Percentiles rank a stretch among this genome's conserved stretches.
Evolutionary conservation across 2,797 vertebrate genomes (phyloP).

Genomic region (Pterois miles): DNA sequence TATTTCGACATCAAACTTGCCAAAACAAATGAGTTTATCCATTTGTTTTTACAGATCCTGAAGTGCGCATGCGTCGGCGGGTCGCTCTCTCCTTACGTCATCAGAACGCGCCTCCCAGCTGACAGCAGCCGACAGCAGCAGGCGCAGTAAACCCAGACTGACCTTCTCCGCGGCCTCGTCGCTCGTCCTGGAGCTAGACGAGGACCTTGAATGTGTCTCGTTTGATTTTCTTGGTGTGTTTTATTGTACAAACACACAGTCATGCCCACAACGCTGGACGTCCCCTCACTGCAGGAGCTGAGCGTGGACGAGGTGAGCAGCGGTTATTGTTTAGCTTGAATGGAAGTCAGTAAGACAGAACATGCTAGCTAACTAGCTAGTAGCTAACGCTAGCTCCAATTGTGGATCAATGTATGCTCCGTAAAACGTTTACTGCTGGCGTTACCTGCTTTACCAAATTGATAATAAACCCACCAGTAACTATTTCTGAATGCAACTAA

Average conservation of each 20-base stretch:
- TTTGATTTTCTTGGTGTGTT: slow-evolving; percentile 22
- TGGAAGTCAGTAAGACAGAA: neutral
- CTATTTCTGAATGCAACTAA: neutral
- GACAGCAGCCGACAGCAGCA: slow-evolving; percentile 39
- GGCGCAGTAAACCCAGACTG: slow-evolving; percentile 62
- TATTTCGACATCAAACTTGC: neutral
- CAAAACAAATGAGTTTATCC: neutral
- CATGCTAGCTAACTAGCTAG: slow-evolving; percentile 43
- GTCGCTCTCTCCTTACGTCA: slow-evolving; percentile 37
- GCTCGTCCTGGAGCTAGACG: slow-evolving; percentile 68
- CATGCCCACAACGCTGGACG: slow-evolving; percentile 85
- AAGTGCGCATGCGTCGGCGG: slow-evolving; percentile 10
- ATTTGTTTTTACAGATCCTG: neutral
- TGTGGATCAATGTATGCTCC: neutral
- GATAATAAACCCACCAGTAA: neutral
- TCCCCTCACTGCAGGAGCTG: slow-evolving; percentile 89
- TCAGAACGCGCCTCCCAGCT: slow-evolving; percentile 45
- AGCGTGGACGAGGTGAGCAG: slow-evolving; percentile 89
- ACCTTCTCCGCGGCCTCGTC: slow-evolving; percentile 78
- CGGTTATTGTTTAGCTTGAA: neutral
- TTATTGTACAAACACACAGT: slow-evolving; percentile 24
- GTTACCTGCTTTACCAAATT: neutral
- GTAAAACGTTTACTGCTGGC: neutral
- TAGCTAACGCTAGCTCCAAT: slow-evolving; percentile 35
- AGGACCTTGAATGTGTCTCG: slow-evolving; percentile 70